Conservation (phyloP, 2,797 vertebrate genomes). For the Chelon auratus region DNA sequence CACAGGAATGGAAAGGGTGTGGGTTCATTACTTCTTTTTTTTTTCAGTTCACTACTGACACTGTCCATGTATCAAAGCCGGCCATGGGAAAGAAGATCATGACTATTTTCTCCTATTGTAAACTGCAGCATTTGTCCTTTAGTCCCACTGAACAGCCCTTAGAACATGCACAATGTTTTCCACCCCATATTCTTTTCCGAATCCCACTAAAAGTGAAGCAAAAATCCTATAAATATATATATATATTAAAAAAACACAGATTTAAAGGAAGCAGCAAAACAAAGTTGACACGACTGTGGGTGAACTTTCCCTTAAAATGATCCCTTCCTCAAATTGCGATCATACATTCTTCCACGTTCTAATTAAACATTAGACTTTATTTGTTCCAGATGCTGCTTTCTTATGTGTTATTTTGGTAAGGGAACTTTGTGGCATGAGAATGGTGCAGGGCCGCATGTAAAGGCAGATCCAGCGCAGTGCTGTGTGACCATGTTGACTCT, state of each 20-base stretch:
- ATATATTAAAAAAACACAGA: conserved; percentile 61
- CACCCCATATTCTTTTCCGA: conserved; percentile 56
- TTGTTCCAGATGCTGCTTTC: conserved; percentile 87
- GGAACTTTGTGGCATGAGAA: conserved; percentile 73
- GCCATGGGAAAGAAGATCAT: conserved; percentile 51
- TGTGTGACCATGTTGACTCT: conserved; percentile 57
- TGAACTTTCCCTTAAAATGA: conserved; percentile 86
- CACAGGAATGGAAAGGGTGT: conserved; percentile 9
- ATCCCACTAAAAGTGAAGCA: conserved; percentile 65
- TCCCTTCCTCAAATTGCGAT: conserved; percentile 83
- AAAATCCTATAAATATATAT: conserved; percentile 59
- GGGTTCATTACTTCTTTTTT: conserved; percentile 26
- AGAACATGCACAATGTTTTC: conserved; percentile 58
- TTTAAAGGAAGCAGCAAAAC: conserved; percentile 70
- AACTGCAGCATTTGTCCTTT: conserved; percentile 39
- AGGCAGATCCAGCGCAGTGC: conserved; percentile 38
- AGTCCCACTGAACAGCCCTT: conserved; percentile 50
- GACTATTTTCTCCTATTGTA: conserved; percentile 38
- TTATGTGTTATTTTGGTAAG: conserved; percentile 80
- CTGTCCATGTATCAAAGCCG: conserved; percentile 31
- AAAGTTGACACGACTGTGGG: conserved; percentile 82
- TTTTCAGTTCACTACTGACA: conserved; percentile 9
- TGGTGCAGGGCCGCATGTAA: conserved; percentile 39
- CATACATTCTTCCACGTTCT: conserved; percentile 82
- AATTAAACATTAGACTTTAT: conserved; percentile 88